These are phyloP conservation scores for Fundulus diaphanus DNA, from an alignment of 2,797 vertebrate genomes.

Conservation along the genomic window DNA sequence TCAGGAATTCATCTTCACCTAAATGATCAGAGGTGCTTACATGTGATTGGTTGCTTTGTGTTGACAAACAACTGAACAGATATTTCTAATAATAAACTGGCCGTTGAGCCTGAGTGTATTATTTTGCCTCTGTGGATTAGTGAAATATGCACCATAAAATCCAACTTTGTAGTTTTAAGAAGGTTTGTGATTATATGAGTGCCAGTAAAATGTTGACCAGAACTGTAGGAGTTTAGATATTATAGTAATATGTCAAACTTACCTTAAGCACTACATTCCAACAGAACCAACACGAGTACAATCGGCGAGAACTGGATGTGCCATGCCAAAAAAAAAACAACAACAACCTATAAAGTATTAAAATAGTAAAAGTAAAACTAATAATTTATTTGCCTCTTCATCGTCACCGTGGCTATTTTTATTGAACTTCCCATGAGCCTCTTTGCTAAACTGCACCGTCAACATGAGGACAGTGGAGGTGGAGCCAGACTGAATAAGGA, in stretches of 20 bases:
- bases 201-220: neutral
- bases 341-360: neutral
- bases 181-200: neutral
- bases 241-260: neutral
- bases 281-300: neutral
- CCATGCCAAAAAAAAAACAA: neutral
- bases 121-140: neutral
- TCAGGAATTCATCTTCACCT: too few relatives aligned
- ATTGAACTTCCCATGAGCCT: slow-evolving; percentile 66
- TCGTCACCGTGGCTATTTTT: slow-evolving; percentile 36
- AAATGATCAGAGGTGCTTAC: too few relatives aligned
- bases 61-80: neutral
- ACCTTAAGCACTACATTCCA: too few relatives aligned
- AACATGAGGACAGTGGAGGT: slow-evolving; percentile 33
- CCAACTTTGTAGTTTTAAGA: neutral
- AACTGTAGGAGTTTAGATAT: neutral
- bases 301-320: too few relatives aligned
- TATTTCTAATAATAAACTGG: neutral
- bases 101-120: neutral
- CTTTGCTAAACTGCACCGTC: slow-evolving; percentile 53
- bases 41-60: neutral
- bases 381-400: slow-evolving; percentile 9
- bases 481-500: slow-evolving; percentile 66
- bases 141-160: neutral
- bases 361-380: neutral